Evolutionary conservation across 2,888 invertebrate species (phyloP).

Genomic region (Cephus sareptanus): DNA sequence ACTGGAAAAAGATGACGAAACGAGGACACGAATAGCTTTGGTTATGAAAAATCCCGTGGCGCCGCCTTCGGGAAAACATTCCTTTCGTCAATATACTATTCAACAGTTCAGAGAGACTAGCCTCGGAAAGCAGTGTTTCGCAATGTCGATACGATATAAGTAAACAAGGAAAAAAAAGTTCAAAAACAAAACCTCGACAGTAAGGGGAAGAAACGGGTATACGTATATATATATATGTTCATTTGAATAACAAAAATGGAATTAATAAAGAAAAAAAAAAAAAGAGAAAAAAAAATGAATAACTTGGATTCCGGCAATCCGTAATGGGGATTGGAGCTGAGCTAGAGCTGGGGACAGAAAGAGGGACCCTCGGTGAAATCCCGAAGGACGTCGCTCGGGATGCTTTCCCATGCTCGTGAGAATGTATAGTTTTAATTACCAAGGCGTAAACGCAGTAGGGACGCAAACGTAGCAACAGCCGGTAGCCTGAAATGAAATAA

Average conservation of each 20-base stretch:
- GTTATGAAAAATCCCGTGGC: not conserved
- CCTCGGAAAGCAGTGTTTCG: not conserved
- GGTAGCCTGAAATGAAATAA: conserved; percentile 10
- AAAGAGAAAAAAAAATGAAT: not conserved
- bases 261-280: not conserved
- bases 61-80: no score
- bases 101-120: no score
- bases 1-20: not conserved
- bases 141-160: not conserved
- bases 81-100: no score
- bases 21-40: not conserved
- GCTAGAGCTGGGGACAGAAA: not conserved
- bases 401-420: not conserved
- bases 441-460: not conserved
- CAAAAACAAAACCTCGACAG: not conserved
- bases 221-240: not conserved
- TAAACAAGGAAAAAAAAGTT: not conserved
- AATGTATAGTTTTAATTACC: conserved; percentile 7
- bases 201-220: not conserved
- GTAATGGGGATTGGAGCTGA: not conserved
- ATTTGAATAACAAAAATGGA: not conserved
- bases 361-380: not conserved
- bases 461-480: not conserved
- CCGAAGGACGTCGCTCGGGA: not conserved
- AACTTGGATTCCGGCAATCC: not conserved